A percentile compares a stretch with the other conserved stretches of the same genome.
Evolutionary conservation across 2,113 vertebrate species (phyloP).

Genomic region (Aix galericulata): DNA sequence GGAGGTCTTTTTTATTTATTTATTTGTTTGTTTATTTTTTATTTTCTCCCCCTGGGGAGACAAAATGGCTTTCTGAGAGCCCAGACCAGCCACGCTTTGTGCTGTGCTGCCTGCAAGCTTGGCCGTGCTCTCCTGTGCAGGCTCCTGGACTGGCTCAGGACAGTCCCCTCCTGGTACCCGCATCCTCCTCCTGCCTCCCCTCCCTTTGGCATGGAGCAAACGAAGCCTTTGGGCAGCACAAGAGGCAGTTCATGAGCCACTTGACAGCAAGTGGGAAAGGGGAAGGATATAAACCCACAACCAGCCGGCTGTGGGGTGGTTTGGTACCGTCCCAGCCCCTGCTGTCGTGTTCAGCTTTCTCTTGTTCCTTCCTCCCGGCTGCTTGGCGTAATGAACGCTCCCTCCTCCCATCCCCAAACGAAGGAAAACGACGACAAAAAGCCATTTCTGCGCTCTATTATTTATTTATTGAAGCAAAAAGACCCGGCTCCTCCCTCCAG

Average conservation of each 20-base stretch:
- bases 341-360: neutral
- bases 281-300: neutral
- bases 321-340: neutral
- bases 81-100: accelerated
- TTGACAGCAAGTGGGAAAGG: neutral
- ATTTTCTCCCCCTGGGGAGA: neutral
- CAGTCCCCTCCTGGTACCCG: neutral
- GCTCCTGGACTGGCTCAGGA: neutral
- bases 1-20: too few relatives aligned
- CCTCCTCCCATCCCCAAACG: neutral
- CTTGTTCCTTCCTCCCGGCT: neutral
- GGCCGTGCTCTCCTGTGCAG: neutral
- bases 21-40: neutral
- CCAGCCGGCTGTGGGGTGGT: neutral
- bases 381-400: neutral
- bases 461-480: neutral
- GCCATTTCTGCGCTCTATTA: neutral
- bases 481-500: neutral
- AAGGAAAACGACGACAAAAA: neutral
- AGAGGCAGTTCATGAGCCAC: neutral
- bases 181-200: neutral
- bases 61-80: neutral
- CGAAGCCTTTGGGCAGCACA: neutral
- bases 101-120: neutral
- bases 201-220: neutral